Evolutionary conservation across 1,140 invertebrate genomes (phyloP), one percentile per base, ranked within the genome.

Genomic region (Trinorchestia longiramus): DNA sequence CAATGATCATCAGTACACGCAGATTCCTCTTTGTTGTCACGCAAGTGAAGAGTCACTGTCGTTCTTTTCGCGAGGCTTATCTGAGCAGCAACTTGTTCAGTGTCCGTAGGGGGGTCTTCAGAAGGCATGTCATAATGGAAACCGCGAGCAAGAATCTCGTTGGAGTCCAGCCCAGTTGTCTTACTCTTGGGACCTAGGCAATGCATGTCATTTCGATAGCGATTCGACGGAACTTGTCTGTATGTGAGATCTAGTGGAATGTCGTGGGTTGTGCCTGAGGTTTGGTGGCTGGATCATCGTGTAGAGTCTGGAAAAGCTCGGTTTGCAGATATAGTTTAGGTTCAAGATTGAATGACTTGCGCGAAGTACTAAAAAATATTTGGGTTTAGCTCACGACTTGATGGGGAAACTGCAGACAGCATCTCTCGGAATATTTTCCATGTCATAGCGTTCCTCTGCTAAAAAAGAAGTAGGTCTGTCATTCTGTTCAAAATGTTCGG

Each of bases 181-280:
- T 42, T 90, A 43, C 88, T 17, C 88, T 90, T 42, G 88, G 88
- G 88, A 90, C 88, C 88, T 41, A 90, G 43, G 88, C 88, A 41
- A 90, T 90, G 88, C 88, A 90, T 90, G n/a, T 41, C 88, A 90
- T 90, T 90, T 90, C 62, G 62, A 77, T 77, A 77, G 62, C 28
- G 62, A 77, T 77, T 77, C 62, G 28, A 77, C 62, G 62, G 62
- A 36, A 36, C 62, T 77, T 36, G 62, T 77, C 62, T 77, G 15
- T 11, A 77, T 77, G 62, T 77, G 62, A 77, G 62, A 77, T 11
- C 62, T 77, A 28, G 15, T 23, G 62, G 62, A 77, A 77, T 36
- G 62, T 77, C 62, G 62, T 28, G 62, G 62, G 62, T 77, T 77
- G 62, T 77, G 62, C 62, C 62, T 28, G 1, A 11, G 62, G 62